These are phyloP conservation scores for Lithophane socia DNA, from an alignment of 2,888 invertebrate species.

Conservation along the genomic window DNA sequence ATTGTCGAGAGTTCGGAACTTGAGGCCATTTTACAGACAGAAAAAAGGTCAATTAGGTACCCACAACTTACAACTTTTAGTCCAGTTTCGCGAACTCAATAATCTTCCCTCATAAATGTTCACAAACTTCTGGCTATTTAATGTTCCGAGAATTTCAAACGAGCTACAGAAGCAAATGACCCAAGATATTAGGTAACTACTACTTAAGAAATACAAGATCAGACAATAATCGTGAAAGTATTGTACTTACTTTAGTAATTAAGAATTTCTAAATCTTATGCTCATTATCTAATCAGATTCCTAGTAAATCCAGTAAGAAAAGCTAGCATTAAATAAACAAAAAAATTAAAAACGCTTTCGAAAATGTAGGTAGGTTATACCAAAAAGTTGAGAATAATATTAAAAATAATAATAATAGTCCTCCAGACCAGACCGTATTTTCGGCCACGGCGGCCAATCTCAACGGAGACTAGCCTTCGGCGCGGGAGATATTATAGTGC, in stretches of 20 bases:
- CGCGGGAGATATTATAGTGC: too few species aligned
- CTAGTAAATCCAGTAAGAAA: background rate
- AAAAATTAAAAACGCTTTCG: too few species aligned
- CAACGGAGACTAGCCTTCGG: too few species aligned
- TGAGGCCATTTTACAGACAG: background rate
- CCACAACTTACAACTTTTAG: slow-evolving; percentile 56
- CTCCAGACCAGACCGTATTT: too few species aligned
- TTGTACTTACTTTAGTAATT: background rate
- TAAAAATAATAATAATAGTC: too few species aligned
- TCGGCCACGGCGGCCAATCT: too few species aligned
- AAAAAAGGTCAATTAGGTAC: slow-evolving; percentile 38
- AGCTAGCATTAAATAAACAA: background rate
- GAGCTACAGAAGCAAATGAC: slow-evolving; percentile 45
- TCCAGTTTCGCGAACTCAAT: slow-evolving; percentile 54
- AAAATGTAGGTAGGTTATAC: too few species aligned
- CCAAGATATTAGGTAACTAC: slow-evolving; percentile 26
- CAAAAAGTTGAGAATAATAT: too few species aligned
- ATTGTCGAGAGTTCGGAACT: background rate
- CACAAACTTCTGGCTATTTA: slow-evolving; percentile 50
- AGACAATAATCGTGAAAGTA: background rate
- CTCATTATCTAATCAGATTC: background rate
- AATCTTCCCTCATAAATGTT: slow-evolving; percentile 55
- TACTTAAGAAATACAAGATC: slow-evolving; percentile 1
- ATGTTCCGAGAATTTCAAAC: slow-evolving; percentile 49
- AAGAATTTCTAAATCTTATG: background rate